Base-by-base conservation (phyloP, 2,888 invertebrate genomes). In the Podabrus alpinus region DNA sequence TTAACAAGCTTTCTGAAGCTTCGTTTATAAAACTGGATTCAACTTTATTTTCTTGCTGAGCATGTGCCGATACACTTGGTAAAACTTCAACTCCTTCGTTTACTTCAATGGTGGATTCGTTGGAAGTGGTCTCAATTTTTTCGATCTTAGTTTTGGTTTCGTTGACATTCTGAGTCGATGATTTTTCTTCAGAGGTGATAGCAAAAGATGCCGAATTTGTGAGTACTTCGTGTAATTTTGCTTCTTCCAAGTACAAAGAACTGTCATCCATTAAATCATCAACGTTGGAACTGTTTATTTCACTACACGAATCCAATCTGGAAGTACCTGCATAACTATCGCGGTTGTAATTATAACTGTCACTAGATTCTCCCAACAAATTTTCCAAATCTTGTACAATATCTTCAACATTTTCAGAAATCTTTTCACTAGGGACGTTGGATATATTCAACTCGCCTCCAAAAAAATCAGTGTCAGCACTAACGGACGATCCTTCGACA, bases 301-400 rank as follows among this genome's bases (percentile, higher is more conserved):
- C 74, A 11, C 60, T 24, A 15, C 60, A 71, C 3, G 68, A 64
- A 0, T 72, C 64, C n/a, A 60, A 13, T 13, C 45, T 17, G 9
- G 29, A 68, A n/a, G 61, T 59, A 25, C 61, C 59, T 3, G 24
- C 70, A 29, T 69, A 66, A 11, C n/a, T 15, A 15, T 68, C 72
- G 15, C 73, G 68, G 59, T 15, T 60, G 13, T 69, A 66, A 29
- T 61, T 19, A 61, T 66, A 75, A 25, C 68, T 69, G 16, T 77
- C 73, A 24, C 59, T 61, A 4, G 75, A 69, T 79, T 81, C 85
- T 2, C 85, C 87, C 68, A 87, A 80, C 64, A 87, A 80, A 69
- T 85, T 87, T 71, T 87, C 87, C 72, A 87, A 80, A 77, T 87
- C 87, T 69, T 86, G 86, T n/a, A 86, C 87, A 74, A 87, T 83